Percentiles rank a stretch among this genome's conserved stretches.
Evolutionary conservation across 1,140 invertebrate genomes (phyloP).

Genomic region (Lepidotrigona ventralis): DNA sequence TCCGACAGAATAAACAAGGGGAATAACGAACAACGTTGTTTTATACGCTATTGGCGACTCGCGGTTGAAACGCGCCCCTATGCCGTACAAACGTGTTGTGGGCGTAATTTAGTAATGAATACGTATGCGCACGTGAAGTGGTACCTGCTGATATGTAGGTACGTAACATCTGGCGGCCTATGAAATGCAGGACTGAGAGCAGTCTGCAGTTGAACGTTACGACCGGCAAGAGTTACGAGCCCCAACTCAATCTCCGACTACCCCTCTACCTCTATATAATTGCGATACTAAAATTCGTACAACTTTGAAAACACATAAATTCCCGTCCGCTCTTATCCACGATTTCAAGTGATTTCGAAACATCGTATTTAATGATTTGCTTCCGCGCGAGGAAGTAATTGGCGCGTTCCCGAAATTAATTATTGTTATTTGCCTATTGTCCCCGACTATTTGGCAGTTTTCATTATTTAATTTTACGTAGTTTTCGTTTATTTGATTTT

Average conservation of each 20-base stretch:
- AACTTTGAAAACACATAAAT: constrained; percentile 54
- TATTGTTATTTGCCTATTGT: too few relatives aligned
- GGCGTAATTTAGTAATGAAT: constrained; percentile 72
- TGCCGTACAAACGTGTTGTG: constrained; percentile 31
- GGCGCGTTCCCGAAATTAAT: background rate
- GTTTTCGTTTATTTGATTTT: too few relatives aligned
- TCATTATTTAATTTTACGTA: too few relatives aligned
- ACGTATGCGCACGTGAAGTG: constrained; percentile 67
- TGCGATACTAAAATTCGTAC: constrained; percentile 63
- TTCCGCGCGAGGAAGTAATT: background rate
- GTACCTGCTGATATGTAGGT: constrained; percentile 69
- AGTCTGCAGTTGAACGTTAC: constrained; percentile 73
- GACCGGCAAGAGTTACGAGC: constrained; percentile 72
- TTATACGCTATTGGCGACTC: constrained; percentile 64
- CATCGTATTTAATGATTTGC: background rate
- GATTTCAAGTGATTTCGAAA: background rate
- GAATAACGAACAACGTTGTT: constrained; percentile 43
- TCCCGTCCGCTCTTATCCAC: constrained; percentile 8
- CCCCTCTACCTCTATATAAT: constrained; percentile 61
- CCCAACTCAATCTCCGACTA: constrained; percentile 69
- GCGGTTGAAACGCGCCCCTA: constrained; percentile 53
- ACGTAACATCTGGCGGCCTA: constrained; percentile 74
- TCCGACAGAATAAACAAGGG: constrained; percentile 21
- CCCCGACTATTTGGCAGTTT: background rate
- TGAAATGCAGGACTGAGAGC: constrained; percentile 71